These are phyloP conservation scores for Botia almorhae DNA, from an alignment of 2,797 vertebrate genomes.

Conservation along the genomic window DNA sequence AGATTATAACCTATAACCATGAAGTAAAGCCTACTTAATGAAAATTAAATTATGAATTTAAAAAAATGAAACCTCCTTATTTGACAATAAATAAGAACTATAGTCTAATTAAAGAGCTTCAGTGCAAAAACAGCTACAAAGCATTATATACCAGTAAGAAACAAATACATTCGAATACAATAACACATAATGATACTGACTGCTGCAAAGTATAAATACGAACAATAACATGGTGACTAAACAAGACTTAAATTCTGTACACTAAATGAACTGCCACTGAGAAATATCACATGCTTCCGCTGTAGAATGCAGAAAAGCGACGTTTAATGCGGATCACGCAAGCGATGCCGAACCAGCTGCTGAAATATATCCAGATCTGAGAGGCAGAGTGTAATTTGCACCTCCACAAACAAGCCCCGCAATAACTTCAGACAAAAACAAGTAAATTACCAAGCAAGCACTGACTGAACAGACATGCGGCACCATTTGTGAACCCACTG, in stretches of 20 bases:
- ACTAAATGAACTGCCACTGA: slow-evolving; percentile 3
- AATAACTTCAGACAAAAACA: slow-evolving; percentile 11
- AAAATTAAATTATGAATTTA: too few relatives aligned
- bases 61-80: too few relatives aligned
- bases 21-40: too few relatives aligned
- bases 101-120: too few relatives aligned
- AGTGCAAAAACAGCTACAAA: neutral
- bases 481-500: neutral
- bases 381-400: neutral
- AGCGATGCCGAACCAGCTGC: slow-evolving; percentile 17
- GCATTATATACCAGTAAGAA: neutral
- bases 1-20: too few relatives aligned
- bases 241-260: neutral
- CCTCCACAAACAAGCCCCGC: slow-evolving; percentile 11
- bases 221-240: neutral
- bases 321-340: slow-evolving; percentile 20
- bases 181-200: neutral
- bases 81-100: neutral
- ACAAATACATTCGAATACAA: neutral
- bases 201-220: too few relatives aligned
- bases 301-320: slow-evolving; percentile 12
- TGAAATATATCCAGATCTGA: slow-evolving; percentile 7
- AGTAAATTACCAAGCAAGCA: neutral
- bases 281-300: neutral
- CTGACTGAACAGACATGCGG: slow-evolving; percentile 14